Percentiles rank a stretch among this genome's conserved stretches.
Evolutionary conservation across 2,113 vertebrate species (phyloP).

Genomic region (Perca fluviatilis): DNA sequence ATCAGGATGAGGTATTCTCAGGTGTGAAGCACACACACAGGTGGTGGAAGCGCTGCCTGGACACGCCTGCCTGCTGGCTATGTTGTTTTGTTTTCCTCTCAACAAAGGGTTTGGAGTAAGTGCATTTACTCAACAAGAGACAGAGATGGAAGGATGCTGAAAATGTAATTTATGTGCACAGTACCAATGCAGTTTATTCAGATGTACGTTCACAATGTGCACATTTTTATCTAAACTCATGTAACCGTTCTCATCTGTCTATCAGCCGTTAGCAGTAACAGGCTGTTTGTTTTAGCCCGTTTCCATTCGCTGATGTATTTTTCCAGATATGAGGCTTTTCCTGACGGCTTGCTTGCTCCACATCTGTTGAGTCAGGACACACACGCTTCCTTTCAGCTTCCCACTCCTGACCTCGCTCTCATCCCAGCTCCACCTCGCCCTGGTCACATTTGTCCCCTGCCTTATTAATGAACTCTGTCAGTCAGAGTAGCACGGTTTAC

Average conservation of each 20-base stretch:
- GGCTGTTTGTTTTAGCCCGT: conserved; percentile 54
- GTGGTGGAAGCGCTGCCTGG: conserved; percentile 37
- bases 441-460: neutral
- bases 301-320: conserved; percentile 54
- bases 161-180: neutral
- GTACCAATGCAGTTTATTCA: conserved; percentile 26
- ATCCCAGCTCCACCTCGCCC: conserved; percentile 4
- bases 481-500: neutral
- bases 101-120: conserved; percentile 24
- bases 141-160: neutral
- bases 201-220: conserved; percentile 14
- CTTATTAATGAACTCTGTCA: neutral
- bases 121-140: conserved; percentile 2
- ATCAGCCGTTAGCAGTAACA: conserved; percentile 26
- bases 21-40: conserved; percentile 61
- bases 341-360: conserved; percentile 25
- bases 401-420: conserved; percentile 55
- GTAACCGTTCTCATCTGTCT: conserved; percentile 35
- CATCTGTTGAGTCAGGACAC: conserved; percentile 70
- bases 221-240: conserved; percentile 15
- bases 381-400: conserved; percentile 63
- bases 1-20: conserved; percentile 58
- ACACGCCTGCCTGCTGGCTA: conserved; percentile 50
- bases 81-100: neutral
- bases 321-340: conserved; percentile 65